phyloP scores from a whole-genome alignment of 2,797 vertebrate species.

The Hybognathus amarus region DNA sequence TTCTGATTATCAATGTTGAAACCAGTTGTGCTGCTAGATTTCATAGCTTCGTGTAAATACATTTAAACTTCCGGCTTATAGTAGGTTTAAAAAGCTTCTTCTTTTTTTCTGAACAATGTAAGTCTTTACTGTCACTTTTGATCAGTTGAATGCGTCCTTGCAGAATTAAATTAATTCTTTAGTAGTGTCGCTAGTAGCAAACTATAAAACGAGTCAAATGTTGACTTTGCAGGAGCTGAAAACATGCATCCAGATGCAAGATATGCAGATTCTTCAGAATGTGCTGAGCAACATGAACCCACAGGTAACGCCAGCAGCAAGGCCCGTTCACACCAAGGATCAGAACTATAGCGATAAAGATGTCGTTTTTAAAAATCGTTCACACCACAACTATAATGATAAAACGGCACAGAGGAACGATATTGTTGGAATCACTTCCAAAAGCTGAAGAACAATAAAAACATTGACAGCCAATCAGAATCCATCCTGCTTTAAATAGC shows the following conservation, averaged over 20 bases:
- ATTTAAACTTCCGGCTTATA: not conserved
- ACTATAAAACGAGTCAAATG: conserved; percentile 1
- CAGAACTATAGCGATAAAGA: not conserved
- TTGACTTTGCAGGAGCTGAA: conserved; percentile 63
- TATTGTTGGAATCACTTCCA: not conserved
- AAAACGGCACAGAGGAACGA: not conserved
- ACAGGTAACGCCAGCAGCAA: conserved; percentile 59
- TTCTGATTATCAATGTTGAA: not conserved
- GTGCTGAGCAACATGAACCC: conserved; percentile 70
- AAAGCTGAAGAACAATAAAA: not conserved
- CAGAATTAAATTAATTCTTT: not conserved
- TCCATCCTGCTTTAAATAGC: not conserved
- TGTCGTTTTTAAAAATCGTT: not conserved
- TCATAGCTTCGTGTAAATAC: not conserved
- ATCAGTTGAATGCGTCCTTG: not conserved
- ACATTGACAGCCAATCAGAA: not conserved
- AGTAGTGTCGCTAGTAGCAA: not conserved
- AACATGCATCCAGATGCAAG: conserved; percentile 66
- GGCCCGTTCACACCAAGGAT: not conserved
- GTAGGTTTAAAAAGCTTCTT: not conserved
- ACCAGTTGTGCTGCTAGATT: not conserved
- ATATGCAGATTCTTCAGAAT: conserved; percentile 70
- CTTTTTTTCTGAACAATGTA: not conserved
- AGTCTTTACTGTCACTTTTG: not conserved
- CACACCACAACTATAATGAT: not conserved